Conservation (phyloP, 23 tunicate species). For the Phallusia fumigata region DNA sequence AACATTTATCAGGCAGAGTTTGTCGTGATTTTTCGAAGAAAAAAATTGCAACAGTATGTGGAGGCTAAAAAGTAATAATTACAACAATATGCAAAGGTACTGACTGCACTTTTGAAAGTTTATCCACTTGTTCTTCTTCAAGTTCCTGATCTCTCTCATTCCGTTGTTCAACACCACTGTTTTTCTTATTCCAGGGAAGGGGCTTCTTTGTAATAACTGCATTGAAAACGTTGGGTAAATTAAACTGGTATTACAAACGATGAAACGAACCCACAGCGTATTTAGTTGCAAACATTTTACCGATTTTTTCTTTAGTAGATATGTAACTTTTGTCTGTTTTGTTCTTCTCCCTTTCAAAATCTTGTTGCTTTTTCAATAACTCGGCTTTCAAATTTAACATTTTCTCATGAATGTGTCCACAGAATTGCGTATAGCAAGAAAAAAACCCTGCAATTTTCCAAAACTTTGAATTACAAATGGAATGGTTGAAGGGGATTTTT, state of each 20-base stretch:
- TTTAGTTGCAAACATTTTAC: not conserved
- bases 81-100: too few relatives aligned
- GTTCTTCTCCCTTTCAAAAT: constrained; percentile 23
- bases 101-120: constrained; percentile 51
- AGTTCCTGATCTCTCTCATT: constrained; percentile 39
- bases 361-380: constrained; percentile 60
- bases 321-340: constrained; percentile 10
- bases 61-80: not conserved
- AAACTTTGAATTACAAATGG: not conserved
- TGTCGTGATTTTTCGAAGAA: not conserved
- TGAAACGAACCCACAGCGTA: too few relatives aligned
- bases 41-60: not conserved
- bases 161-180: constrained; percentile 54
- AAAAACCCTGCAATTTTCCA: not conserved
- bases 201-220: constrained; percentile 2
- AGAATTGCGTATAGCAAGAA: too few relatives aligned
- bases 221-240: not conserved
- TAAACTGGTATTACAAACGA: not conserved
- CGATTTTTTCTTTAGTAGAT: not conserved
- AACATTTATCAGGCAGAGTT: not conserved
- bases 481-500: not conserved
- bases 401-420: not conserved
- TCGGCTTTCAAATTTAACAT: constrained; percentile 71
- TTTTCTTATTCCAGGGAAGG: constrained; percentile 37
- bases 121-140: constrained; percentile 33